These are phyloP conservation scores for human DNA, from an alignment of 2,113 vertebrate species.

Conservation along the genomic window GRCh38 chr12:131427001-131427500, in stretches of 20 bases:
- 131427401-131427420: neutral
- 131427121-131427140: neutral
- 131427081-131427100: neutral
- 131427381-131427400: accelerated
- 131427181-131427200: neutral
- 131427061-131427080: too few species aligned
- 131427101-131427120: neutral
- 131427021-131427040: too few species aligned
- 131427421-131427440: neutral
- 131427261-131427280: neutral
- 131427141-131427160: neutral
- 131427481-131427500: neutral
- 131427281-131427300: too few species aligned
- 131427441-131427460: accelerated
- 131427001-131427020: neutral
- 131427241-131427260: neutral
- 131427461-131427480: too few species aligned
- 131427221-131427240: neutral
- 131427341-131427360: neutral
- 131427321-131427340: neutral
- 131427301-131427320: accelerated
- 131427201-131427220: neutral
- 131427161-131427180: too few species aligned
- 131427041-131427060: neutral
- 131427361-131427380: neutral